These are phyloP conservation scores for Neosilurus mollespiculum DNA, from an alignment of 2,797 vertebrate species.

Conservation along the genomic window DNA sequence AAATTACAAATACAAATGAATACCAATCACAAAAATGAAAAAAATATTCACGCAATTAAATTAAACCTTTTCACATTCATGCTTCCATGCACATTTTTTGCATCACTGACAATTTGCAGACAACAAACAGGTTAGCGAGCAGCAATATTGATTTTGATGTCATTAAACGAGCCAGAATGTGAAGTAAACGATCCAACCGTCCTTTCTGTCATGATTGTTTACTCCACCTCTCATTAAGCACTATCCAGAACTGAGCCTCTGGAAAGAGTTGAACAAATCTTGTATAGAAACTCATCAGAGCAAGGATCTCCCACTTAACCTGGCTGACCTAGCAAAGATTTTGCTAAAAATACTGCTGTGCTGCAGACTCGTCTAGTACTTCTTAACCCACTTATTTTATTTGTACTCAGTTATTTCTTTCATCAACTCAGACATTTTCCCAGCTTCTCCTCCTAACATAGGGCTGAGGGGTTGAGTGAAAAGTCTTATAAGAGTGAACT, in stretches of 20 bases:
- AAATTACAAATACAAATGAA: not conserved
- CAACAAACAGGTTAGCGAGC: not conserved
- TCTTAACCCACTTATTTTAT: conserved; percentile 43
- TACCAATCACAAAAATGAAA: not conserved
- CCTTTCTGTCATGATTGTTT: conserved; percentile 11
- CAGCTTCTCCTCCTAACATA: conserved; percentile 48
- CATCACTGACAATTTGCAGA: not conserved
- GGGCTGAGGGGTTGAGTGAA: conserved; percentile 59
- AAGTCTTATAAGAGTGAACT: conserved; percentile 54
- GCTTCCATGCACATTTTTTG: not conserved
- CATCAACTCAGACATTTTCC: conserved; percentile 59
- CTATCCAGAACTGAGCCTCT: not conserved
- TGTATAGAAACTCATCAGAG: conserved; percentile 20
- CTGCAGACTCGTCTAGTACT: conserved; percentile 50
- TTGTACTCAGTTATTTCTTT: conserved; percentile 52
- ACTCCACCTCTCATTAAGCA: conserved; percentile 3
- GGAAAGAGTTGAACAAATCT: conserved; percentile 9
- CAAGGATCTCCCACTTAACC: conserved; percentile 44
- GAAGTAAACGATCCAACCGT: not conserved
- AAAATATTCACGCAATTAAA: not conserved
- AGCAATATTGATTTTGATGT: not conserved
- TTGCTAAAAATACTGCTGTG: conserved; percentile 34
- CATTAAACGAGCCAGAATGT: not conserved
- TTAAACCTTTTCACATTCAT: not conserved
- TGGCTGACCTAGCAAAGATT: conserved; percentile 1